phyloP scores from a whole-genome alignment of 2,113 vertebrate species.

The Sebastes schlegelii region DNA sequence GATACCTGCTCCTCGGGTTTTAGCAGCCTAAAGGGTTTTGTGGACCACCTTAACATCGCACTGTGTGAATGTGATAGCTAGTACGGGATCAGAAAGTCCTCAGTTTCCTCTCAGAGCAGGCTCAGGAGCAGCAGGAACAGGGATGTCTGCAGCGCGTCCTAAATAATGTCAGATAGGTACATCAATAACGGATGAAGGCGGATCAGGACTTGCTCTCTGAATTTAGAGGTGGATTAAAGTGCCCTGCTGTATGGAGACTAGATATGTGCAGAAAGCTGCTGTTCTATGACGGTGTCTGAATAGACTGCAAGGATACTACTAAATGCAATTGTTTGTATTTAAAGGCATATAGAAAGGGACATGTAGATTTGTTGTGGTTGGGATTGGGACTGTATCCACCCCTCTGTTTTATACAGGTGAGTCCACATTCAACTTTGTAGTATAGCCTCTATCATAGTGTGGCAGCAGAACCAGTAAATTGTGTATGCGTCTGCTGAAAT shows the following conservation, averaged over 20 bases:
- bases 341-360: not conserved
- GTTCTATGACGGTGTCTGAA: slow-evolving; percentile 1
- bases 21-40: not conserved
- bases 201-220: slow-evolving; percentile 10
- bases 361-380: slow-evolving; percentile 12
- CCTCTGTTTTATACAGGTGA: slow-evolving; percentile 35
- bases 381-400: not conserved
- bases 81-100: slow-evolving; percentile 47
- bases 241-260: not conserved
- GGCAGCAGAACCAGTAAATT: slow-evolving; percentile 7
- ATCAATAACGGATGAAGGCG: slow-evolving; percentile 47
- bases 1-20: slow-evolving; percentile 51
- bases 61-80: slow-evolving; percentile 19
- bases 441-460: not conserved
- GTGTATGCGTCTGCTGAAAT: slow-evolving; percentile 2
- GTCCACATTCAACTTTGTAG: slow-evolving; percentile 52
- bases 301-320: not conserved
- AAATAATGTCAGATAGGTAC: slow-evolving; percentile 20
- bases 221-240: slow-evolving; percentile 32
- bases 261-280: slow-evolving; percentile 4
- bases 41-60: slow-evolving; percentile 28
- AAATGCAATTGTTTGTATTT: not conserved
- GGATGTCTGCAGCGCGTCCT: slow-evolving; percentile 48
- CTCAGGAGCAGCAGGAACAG: slow-evolving; percentile 12
- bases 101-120: slow-evolving; percentile 13